phyloP scores from a whole-genome alignment of 2,888 invertebrate genomes.

The Meganola albula region DNA sequence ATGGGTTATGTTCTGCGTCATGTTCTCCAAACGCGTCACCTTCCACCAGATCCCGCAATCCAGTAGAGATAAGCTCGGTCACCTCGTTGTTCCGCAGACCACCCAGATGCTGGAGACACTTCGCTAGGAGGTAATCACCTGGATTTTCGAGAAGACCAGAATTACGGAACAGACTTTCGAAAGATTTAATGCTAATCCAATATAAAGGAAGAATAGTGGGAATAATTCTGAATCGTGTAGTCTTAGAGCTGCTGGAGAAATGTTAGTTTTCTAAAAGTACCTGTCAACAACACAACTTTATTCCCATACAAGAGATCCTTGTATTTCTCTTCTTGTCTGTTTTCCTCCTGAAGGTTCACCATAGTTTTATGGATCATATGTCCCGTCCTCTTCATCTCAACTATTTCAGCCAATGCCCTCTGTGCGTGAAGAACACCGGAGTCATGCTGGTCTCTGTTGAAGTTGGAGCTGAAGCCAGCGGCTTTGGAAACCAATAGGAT shows the following conservation, averaged over 20 bases:
- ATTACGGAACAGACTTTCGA: too few relatives aligned
- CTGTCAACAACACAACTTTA: constrained; percentile 64
- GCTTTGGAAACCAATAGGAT: constrained; percentile 63
- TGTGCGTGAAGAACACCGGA: constrained; percentile 66
- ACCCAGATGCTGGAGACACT: constrained; percentile 55
- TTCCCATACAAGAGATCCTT: constrained; percentile 64
- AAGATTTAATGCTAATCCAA: too few relatives aligned
- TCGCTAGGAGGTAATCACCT: constrained; percentile 66
- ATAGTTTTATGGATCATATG: constrained; percentile 66
- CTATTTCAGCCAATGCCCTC: constrained; percentile 68
- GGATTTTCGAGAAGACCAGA: too few relatives aligned
- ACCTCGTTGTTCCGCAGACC: constrained; percentile 60
- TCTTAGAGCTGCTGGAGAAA: too few relatives aligned
- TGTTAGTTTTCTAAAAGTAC: too few relatives aligned
- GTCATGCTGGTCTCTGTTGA: constrained; percentile 46
- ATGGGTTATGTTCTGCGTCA: constrained; percentile 46
- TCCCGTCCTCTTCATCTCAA: constrained; percentile 70
- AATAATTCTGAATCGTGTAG: too few relatives aligned
- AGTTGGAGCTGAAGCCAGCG: constrained; percentile 48
- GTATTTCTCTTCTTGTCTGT: constrained; percentile 46
- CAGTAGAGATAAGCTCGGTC: constrained; percentile 62
- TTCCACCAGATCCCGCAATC: constrained; percentile 62
- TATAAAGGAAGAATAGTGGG: too few relatives aligned
- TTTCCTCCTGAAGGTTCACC: constrained; percentile 58
- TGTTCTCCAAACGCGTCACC: constrained; percentile 59